phyloP scores from a whole-genome alignment of 2,113 vertebrate genomes.

The Siniperca knerii region DNA sequence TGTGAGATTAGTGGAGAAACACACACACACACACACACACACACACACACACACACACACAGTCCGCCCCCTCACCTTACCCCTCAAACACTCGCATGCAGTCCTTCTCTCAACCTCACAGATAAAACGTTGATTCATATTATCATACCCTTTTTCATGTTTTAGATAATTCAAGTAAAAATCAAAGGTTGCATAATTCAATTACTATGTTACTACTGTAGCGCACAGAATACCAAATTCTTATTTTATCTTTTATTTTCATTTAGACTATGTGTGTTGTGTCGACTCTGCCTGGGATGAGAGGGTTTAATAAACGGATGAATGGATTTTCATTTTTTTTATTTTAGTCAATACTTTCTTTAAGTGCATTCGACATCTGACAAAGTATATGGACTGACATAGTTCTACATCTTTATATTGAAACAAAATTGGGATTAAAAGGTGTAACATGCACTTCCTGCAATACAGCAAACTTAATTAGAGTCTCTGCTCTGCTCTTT shows the following conservation, averaged over 20 bases:
- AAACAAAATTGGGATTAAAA: not conserved
- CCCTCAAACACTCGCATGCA: constrained; percentile 5
- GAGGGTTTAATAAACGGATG: not conserved
- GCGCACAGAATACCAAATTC: not conserved
- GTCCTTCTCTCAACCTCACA: not conserved
- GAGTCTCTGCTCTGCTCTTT: not conserved
- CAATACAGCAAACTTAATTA: not conserved
- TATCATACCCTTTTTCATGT: not conserved
- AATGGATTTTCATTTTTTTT: not conserved
- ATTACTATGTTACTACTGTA: not conserved
- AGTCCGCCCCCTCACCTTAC: not conserved
- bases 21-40: not conserved
- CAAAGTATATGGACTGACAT: too few relatives aligned
- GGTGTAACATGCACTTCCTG: not conserved
- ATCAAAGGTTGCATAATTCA: not conserved
- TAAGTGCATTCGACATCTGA: not conserved
- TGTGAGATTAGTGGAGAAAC: constrained; percentile 50
- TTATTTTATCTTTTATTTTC: not conserved
- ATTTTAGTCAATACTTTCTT: not conserved
- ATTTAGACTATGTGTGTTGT: not conserved
- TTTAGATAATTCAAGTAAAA: not conserved
- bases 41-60: constrained; percentile 21
- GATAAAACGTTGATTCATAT: constrained; percentile 2
- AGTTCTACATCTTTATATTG: not conserved
- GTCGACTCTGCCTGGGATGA: too few relatives aligned